Conservation (phyloP, 2,888 invertebrate species). For the Merodon equestris region DNA sequence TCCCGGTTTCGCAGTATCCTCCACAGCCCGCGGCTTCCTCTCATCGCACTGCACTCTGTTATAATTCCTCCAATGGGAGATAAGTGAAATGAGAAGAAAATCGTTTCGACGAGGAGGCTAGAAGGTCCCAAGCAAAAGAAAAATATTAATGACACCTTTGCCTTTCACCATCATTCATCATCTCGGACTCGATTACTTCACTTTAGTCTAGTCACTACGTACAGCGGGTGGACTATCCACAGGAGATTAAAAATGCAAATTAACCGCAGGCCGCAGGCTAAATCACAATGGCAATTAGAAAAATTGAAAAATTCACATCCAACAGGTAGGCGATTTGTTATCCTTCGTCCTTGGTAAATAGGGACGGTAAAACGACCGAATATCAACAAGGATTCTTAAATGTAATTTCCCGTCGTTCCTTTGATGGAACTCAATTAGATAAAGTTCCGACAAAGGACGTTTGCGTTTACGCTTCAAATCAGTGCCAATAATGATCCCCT, state of each 20-base stretch:
- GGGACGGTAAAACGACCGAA: conserved; percentile 10
- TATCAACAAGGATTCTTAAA: conserved; percentile 22
- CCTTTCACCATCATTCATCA: not conserved
- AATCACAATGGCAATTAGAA: not conserved
- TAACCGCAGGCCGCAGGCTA: conserved; percentile 19
- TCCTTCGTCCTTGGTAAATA: too few relatives aligned
- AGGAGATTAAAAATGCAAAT: conserved; percentile 62
- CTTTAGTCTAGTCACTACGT: conserved; percentile 10
- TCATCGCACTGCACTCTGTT: not conserved
- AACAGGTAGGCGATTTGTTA: conserved; percentile 60
- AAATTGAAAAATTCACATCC: conserved; percentile 8
- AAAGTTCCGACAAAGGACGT: conserved; percentile 34
- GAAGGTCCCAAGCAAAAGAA: conserved; percentile 18
- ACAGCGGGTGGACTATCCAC: conserved; percentile 3
- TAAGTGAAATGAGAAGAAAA: not conserved
- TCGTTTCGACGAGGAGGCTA: not conserved
- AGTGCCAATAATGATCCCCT: conserved; percentile 30
- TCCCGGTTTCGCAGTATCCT: not conserved
- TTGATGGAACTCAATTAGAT: conserved; percentile 50
- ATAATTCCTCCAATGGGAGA: not conserved
- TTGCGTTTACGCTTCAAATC: conserved; percentile 41
- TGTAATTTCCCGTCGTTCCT: conserved; percentile 19
- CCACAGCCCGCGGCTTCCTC: not conserved
- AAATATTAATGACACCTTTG: conserved; percentile 24
- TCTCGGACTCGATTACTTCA: conserved; percentile 3